phyloP scores from a whole-genome alignment of 2,888 invertebrate genomes.

The Unio delphinus region DNA sequence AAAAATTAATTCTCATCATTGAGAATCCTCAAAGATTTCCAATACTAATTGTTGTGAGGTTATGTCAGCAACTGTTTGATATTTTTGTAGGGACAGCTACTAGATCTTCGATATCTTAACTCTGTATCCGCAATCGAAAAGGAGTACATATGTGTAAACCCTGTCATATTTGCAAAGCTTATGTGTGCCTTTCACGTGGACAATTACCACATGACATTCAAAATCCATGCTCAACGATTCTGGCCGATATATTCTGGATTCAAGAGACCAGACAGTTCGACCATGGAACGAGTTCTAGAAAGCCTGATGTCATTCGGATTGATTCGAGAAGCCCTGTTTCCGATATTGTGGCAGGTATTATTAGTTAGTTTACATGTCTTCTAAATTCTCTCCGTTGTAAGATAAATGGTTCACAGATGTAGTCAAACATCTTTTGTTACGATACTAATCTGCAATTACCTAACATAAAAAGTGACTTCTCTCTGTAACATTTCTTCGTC shows the following conservation, averaged over 20 bases:
- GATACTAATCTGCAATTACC: no score
- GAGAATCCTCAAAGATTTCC: no score
- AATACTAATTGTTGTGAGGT: no score
- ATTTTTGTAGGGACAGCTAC: no score
- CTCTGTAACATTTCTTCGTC: no score
- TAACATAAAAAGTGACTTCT: no score
- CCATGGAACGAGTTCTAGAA: slow-evolving; percentile 39
- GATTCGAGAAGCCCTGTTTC: slow-evolving; percentile 45
- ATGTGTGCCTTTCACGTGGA: slow-evolving; percentile 31
- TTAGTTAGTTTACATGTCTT: not conserved
- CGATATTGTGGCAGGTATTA: slow-evolving; percentile 51
- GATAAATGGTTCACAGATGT: no score
- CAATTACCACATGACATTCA: slow-evolving; percentile 37
- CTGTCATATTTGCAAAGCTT: slow-evolving; percentile 26
- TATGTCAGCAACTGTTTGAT: no score
- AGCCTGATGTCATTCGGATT: slow-evolving; percentile 37
- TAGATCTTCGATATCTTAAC: no score
- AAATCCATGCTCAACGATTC: slow-evolving; percentile 42
- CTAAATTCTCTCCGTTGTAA: no score
- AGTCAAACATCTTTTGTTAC: no score
- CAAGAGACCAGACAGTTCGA: slow-evolving; percentile 37
- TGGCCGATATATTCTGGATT: slow-evolving; percentile 45
- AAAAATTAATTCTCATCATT: no score
- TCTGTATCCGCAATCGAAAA: not conserved
- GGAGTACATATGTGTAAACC: slow-evolving; percentile 37